Evolutionary conservation across 2,888 invertebrate species (phyloP).

Genomic region (Steinernema hermaphroditum): DNA sequence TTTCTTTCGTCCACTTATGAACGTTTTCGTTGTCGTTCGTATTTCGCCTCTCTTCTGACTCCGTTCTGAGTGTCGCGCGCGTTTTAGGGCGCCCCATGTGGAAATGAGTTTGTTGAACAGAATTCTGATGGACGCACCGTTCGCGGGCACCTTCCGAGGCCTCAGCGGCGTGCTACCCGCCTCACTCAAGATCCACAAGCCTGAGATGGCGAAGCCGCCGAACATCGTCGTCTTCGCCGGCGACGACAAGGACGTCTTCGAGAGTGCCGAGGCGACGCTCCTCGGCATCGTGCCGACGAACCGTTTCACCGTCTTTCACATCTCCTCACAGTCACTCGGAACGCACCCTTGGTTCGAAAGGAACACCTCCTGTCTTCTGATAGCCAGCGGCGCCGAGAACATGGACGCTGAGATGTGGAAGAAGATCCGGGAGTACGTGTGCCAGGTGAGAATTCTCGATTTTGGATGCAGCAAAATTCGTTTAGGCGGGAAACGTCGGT

Average conservation of each 20-base stretch:
- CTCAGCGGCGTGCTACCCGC: neutral
- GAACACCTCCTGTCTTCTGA: slow-evolving; percentile 55
- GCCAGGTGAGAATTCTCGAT: slow-evolving; percentile 45
- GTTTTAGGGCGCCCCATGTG: slow-evolving; percentile 2
- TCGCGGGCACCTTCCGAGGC: neutral
- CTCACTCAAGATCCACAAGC: neutral
- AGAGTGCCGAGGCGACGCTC: slow-evolving; percentile 47
- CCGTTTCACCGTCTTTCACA: slow-evolving; percentile 58
- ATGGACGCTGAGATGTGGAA: slow-evolving; percentile 60
- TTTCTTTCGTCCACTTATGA: too few relatives aligned
- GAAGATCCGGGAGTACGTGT: slow-evolving; percentile 60
- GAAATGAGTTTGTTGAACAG: slow-evolving; percentile 14
- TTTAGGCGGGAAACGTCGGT: slow-evolving; percentile 63
- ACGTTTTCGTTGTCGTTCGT: too few relatives aligned
- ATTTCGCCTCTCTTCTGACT: neutral
- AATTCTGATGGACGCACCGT: neutral
- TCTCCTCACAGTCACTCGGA: slow-evolving; percentile 50
- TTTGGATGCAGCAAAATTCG: too few relatives aligned
- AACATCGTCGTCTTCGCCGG: slow-evolving; percentile 62
- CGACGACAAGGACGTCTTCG: slow-evolving; percentile 48
- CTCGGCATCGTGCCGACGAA: slow-evolving; percentile 50
- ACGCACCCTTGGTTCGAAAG: slow-evolving; percentile 60
- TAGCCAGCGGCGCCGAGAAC: slow-evolving; percentile 55
- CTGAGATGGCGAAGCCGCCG: slow-evolving; percentile 43
- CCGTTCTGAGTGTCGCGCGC: slow-evolving; percentile 10